Conservation (phyloP, 30 jellyfish, hydroid and myxozoan species). For the Phacellophora camtschatica region DNA sequence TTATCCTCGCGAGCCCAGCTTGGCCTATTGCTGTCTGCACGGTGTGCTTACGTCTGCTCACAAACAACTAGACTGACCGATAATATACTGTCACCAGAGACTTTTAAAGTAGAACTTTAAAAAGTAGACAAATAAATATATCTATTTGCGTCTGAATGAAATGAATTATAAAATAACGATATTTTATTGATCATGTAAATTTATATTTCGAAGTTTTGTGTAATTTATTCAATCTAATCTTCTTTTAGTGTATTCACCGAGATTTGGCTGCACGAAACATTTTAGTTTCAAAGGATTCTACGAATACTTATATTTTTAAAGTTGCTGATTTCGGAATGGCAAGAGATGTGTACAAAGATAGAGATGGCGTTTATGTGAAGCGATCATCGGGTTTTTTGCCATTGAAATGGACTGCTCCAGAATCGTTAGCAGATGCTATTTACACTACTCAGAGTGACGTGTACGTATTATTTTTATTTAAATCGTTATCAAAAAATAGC, state of each 20-base stretch:
- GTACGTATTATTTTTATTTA: no score
- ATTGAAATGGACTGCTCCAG: slow-evolving; percentile 93
- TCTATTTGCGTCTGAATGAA: no score
- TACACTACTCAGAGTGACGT: slow-evolving; percentile 80
- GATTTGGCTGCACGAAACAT: slow-evolving; percentile 92
- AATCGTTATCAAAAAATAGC: no score
- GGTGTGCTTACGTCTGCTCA: no score
- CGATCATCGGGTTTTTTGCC: slow-evolving; percentile 76
- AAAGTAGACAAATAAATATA: no score
- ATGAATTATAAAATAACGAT: no score
- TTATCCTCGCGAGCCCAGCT: no score
- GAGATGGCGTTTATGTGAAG: slow-evolving; percentile 68
- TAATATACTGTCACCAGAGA: no score
- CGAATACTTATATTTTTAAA: slow-evolving; percentile 45
- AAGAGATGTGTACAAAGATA: slow-evolving; percentile 68
- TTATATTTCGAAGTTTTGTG: background rate
- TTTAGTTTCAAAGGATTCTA: slow-evolving; percentile 48
- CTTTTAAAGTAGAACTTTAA: no score
- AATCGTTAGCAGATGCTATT: slow-evolving; percentile 70
- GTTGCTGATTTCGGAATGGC: slow-evolving; percentile 92
- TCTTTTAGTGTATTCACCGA: slow-evolving; percentile 81
- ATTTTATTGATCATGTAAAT: background rate
- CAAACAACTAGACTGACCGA: no score
- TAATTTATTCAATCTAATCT: background rate
- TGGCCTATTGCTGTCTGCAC: no score